Evolutionary conservation across 2,888 invertebrate species (phyloP), one percentile per base, ranked within the genome.

Genomic region (Caradrina clavipalpis): DNA sequence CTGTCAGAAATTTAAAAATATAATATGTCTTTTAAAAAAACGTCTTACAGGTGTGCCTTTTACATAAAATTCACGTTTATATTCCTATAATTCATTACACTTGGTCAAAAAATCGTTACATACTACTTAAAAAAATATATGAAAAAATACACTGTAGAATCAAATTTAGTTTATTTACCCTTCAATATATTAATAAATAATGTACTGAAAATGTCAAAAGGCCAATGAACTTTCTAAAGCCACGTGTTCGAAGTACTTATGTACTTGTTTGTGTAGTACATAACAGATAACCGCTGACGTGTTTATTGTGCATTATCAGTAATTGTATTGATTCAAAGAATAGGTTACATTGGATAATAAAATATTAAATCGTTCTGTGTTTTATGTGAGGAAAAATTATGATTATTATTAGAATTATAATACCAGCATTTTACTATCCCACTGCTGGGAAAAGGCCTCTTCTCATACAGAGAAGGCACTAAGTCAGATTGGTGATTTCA

Each of bases 201-300:
- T 39, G 39, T 13, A 54, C 17, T 54, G 35, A 61, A 47, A 56
- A 49, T 50, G 54, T 51, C 22, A 11, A 11, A 8, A 45, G 64
- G 62, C 22, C 56, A 64, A 8, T 73, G 73, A 49, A 73, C 73
- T 21, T 35, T 55, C 4, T 22, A n/a, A 13, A 35, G 5, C 11
- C 21, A 51, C 45, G 26, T 45, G 47, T 39, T 19, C 15, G 3
- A 55, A 4, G 10, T 50, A 45, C 39, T 49, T 50, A 55, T 3
- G 10, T 50, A 45, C 39, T 49, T 50, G 22, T 54, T 49, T 31
- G 39, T 31, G 42, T 13, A 2, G 39, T 53, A 22, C 50, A 47
- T 57, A 17, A 61, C n/a, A 51, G 56, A 70, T 65, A 70, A 63
- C 1, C 22, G 15, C 22, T 53, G 56, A 19, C n/a, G n/a, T 17